phyloP scores from a whole-genome alignment of 2,888 invertebrate genomes.

The Cataglyphis rosenhaueri region DNA sequence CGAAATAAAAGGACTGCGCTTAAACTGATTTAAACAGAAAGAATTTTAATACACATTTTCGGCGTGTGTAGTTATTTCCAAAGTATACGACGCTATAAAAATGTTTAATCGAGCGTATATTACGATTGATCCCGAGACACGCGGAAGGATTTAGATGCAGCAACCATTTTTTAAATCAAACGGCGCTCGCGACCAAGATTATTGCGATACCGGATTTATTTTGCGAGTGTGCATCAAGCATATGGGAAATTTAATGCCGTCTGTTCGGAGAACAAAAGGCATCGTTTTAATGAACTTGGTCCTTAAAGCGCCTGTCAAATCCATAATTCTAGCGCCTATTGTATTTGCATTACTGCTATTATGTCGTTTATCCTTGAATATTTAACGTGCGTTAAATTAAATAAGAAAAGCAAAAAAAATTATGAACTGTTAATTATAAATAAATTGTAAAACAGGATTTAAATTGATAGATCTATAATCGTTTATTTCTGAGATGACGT shows the following conservation, averaged over 20 bases:
- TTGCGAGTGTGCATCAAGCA: conserved; percentile 48
- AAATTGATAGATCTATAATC: not conserved
- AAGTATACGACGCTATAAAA: conserved; percentile 22
- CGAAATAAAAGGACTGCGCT: not conserved
- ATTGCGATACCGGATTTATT: conserved; percentile 49
- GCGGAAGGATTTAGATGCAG: conserved; percentile 1
- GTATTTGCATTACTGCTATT: conserved; percentile 42
- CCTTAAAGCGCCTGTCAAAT: conserved; percentile 52
- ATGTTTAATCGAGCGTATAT: conserved; percentile 35
- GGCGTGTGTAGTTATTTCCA: not conserved
- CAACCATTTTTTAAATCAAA: conserved; percentile 32
- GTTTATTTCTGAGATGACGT: too few species aligned
- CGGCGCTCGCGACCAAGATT: conserved; percentile 32
- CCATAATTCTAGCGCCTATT: conserved; percentile 26
- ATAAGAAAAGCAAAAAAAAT: conserved; percentile 2
- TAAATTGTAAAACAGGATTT: not conserved
- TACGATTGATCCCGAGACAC: not conserved
- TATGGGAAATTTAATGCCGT: conserved; percentile 46
- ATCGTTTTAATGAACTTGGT: conserved; percentile 47
- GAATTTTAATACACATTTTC: conserved; percentile 20
- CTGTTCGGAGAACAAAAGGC: conserved; percentile 36
- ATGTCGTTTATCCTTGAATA: conserved; percentile 24
- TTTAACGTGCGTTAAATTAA: conserved; percentile 6
- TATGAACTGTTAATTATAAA: conserved; percentile 1
- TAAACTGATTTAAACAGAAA: conserved; percentile 23